Conservation (phyloP, 2,797 vertebrate species). For the Rousettus madagascariensis region DNA sequence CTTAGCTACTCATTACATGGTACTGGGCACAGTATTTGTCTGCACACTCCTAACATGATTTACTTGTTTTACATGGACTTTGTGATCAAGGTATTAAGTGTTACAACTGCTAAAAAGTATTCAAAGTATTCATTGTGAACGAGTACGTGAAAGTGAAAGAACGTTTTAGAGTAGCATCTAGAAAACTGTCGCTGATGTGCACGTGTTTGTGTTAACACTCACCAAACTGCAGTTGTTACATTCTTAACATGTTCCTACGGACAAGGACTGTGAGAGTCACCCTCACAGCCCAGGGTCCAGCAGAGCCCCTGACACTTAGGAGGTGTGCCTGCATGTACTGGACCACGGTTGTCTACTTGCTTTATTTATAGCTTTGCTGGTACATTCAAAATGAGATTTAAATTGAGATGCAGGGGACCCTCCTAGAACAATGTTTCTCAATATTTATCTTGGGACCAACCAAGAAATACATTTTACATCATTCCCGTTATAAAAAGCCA, state of each 20-base stretch:
- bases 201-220: constrained; percentile 36
- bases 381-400: constrained; percentile 52
- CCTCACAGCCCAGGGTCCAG: background rate
- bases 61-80: background rate
- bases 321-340: background rate
- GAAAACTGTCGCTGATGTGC: background rate
- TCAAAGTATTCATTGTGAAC: background rate
- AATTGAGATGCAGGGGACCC: background rate
- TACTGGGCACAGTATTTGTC: background rate
- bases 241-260: background rate
- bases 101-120: no score
- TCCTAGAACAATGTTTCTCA: background rate
- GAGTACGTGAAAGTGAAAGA: background rate
- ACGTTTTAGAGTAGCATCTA: background rate
- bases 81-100: no score
- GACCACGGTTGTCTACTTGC: background rate
- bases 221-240: background rate
- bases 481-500: background rate
- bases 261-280: background rate
- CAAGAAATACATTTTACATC: constrained; percentile 9
- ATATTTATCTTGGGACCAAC: background rate
- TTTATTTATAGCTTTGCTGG: constrained; percentile 20
- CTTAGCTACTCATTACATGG: background rate
- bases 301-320: background rate
- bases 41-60: background rate